Base-by-base conservation (phyloP, 2,888 invertebrate genomes). In the Parascotia fuliginaria region DNA sequence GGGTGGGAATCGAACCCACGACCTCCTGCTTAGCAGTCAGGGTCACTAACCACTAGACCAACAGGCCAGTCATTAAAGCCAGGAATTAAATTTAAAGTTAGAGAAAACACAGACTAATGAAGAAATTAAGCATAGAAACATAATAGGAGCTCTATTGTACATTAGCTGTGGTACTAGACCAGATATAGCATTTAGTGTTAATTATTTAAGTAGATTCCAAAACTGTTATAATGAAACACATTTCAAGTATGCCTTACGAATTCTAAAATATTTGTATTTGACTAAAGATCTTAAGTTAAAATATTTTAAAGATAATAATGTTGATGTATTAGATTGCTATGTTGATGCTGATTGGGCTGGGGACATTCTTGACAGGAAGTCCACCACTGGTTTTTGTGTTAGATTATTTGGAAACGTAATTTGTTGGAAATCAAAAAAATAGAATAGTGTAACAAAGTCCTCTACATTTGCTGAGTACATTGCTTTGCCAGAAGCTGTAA, bases 231-330 rank as follows among this genome's bases (percentile, higher is more conserved):
- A 50, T 42, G 31, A 46, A 12, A 47, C 44, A 42, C 47, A 55
- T 51, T 55, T 33, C 44, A 34, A 27, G n/a, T 44, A 55, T 46
- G 55, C 49, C 14, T 12, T 65, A 19, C 42, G 57, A 56, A 24
- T 60, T 9, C 41, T 60, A 22, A 65, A 66, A 33, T 60, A 66
- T 56, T 29, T 63, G 46, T 28, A 28, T 11, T 11, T 28, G 5
- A 28, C 28, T 11, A 28, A 11, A 33, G 34, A 51, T 49, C 14
- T 55, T 1, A 60, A 55, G 14, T 53, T 59, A 48, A 57, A 11
- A 15, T 65, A 55, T 14, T 46, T 9, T 46, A 34, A 55, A 9
- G 59, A 54, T 50, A 9, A 1, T 28, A 42, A 60, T 29, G 22
- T 48, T 46, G 44, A 59, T 33, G 40, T 53, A 9, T 7, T 61